Base-by-base conservation (phyloP, 2,888 invertebrate genomes). In the Himalopsyche tibetana region DNA sequence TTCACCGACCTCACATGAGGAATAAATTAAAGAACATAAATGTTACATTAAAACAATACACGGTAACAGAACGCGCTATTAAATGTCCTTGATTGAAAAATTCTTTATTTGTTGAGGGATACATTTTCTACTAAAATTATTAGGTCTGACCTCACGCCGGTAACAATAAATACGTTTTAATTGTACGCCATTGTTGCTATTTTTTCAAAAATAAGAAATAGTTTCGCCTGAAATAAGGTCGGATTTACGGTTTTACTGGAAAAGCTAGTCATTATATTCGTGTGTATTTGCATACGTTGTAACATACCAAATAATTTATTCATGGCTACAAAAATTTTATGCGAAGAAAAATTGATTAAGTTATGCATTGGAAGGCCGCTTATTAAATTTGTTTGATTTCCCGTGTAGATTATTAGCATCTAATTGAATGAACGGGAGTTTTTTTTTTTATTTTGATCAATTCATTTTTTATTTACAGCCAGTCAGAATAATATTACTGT, bases 191-290 rank as follows among this genome's bases (percentile, higher is more conserved):
- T 63, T 63, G 63, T 63, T 63, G 63, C 11, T 63, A 19, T 63
- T 63, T 63, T 63, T 63, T 19, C 19, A 63, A 19, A 8, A 56
- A 17, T 11, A 19, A 56, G 56, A n/a, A 63, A 63, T 63, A 63
- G 19, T 63, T 63, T 28, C 63, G 63, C 8, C 28, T 63, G 63
- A 63, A 63, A 63, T n/a, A 63, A 63, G 63, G 63, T 63, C 63
- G 63, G 63, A 63, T 63, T 63, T 63, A 63, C 63, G 63, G 63
- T 63, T 63, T 63, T 63, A 63, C 19, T n/a, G 63, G 63, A 63
- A 63, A 63, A n/a, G 63, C 63, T 19, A 28, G 63, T 28, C 63
- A 63, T 63, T 63, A 63, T 63, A 28, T 63, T 63, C 63, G 63
- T 63, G 19, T 28, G 63, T 63, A 63, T 63, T 63, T 63, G 63